A percentile compares a stretch with the other conserved stretches of the same genome.
phyloP scores from a whole-genome alignment of 2,888 invertebrate genomes.

The Brachypterus glaber region DNA sequence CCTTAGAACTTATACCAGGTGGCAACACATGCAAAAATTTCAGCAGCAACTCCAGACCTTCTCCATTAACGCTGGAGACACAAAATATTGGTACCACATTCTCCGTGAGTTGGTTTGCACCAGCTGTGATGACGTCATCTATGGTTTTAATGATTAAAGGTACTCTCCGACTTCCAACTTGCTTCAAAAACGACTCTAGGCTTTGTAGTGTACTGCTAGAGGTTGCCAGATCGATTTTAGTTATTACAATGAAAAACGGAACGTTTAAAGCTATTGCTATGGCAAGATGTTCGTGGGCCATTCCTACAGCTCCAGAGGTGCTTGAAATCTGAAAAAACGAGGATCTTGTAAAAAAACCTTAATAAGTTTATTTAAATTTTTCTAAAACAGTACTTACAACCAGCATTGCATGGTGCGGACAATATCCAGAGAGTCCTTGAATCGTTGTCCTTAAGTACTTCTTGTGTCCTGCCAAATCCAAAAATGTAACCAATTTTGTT shows the following conservation, averaged over 20 bases:
- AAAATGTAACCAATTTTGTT: slow-evolving; percentile 85
- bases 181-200: slow-evolving; percentile 53
- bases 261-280: slow-evolving; percentile 71
- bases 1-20: slow-evolving; percentile 53
- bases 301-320: slow-evolving; percentile 68
- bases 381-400: slow-evolving; percentile 48
- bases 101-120: slow-evolving; percentile 55
- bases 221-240: slow-evolving; percentile 82
- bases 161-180: slow-evolving; percentile 54
- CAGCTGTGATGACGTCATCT: slow-evolving; percentile 67
- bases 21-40: slow-evolving; percentile 78
- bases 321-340: slow-evolving; percentile 57
- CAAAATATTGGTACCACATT: slow-evolving; percentile 71
- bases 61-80: slow-evolving; percentile 84
- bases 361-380: slow-evolving; percentile 6
- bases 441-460: slow-evolving; percentile 94
- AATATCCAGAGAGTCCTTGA: slow-evolving; percentile 87
- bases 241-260: slow-evolving; percentile 89
- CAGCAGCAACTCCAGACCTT: slow-evolving; percentile 71
- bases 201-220: slow-evolving; percentile 46
- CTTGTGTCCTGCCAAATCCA: slow-evolving; percentile 92
- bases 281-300: slow-evolving; percentile 86
- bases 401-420: slow-evolving; percentile 84
- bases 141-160: slow-evolving; percentile 56
- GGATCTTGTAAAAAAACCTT: slow-evolving; percentile 1